Conservation (phyloP, 2,797 vertebrate species). For the Oreochromis mossambicus region DNA sequence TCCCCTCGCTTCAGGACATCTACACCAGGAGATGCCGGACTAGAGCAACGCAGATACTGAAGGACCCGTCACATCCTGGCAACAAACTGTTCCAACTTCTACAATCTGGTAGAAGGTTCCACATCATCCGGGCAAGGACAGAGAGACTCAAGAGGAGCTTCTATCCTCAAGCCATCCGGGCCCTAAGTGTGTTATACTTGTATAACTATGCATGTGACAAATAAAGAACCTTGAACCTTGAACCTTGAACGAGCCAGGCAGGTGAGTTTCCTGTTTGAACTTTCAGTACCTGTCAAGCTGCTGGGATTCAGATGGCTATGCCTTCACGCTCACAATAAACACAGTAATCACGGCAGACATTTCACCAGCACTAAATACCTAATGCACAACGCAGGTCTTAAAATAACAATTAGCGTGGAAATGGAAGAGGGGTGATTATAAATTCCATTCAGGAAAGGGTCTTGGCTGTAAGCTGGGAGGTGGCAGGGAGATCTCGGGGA, state of each 20-base stretch:
- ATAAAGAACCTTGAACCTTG: too few relatives aligned
- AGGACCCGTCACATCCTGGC: too few relatives aligned
- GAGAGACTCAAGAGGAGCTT: too few relatives aligned
- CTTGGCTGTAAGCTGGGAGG: constrained; percentile 53
- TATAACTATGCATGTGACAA: too few relatives aligned
- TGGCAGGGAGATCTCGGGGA: constrained; percentile 54
- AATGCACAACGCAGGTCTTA: constrained; percentile 63
- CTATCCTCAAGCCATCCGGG: too few relatives aligned
- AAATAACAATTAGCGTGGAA: constrained; percentile 89
- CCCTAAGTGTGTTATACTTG: too few relatives aligned
- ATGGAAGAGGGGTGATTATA: constrained; percentile 86
- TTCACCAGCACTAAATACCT: constrained; percentile 50
- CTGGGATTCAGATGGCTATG: constrained; percentile 14
- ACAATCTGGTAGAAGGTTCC: too few relatives aligned
- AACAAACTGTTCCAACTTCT: too few relatives aligned
- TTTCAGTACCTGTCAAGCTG: constrained; percentile 8
- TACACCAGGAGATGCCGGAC: too few relatives aligned
- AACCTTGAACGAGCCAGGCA: constrained; percentile 14
- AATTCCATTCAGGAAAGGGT: constrained; percentile 92
- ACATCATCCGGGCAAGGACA: too few relatives aligned
- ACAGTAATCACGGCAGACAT: constrained; percentile 66
- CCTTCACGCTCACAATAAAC: constrained; percentile 44
- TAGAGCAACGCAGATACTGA: too few relatives aligned
- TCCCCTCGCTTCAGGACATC: too few relatives aligned
- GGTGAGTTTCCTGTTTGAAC: constrained; percentile 12